phyloP scores from a whole-genome alignment of 2,113 vertebrate genomes.

The Clupea harengus region DNA sequence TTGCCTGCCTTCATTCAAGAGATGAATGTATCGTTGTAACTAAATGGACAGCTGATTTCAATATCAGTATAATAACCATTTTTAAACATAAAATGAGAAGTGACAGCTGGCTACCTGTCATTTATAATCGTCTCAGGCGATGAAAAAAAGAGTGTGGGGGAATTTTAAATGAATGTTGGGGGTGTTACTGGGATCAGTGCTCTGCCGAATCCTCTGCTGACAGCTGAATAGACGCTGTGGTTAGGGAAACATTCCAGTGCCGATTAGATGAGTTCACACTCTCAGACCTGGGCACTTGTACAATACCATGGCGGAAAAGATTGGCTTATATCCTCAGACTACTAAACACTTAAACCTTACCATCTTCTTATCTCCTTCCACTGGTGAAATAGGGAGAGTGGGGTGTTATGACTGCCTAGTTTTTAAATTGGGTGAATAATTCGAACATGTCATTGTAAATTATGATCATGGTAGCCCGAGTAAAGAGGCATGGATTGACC shows the following conservation, averaged over 20 bases:
- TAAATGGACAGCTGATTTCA: too few species aligned
- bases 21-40: too few species aligned
- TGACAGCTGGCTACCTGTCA: too few species aligned
- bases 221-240: constrained; percentile 18
- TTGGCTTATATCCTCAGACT: not conserved
- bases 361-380: not conserved
- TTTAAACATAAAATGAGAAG: too few species aligned
- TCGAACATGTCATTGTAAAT: not conserved
- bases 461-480: not conserved
- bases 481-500: not conserved
- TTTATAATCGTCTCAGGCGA: not conserved
- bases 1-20: too few species aligned
- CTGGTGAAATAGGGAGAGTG: not conserved
- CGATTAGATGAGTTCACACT: not conserved
- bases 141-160: not conserved
- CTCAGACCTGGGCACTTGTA: not conserved
- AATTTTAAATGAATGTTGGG: not conserved
- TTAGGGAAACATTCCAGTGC: constrained; percentile 9
- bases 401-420: not conserved
- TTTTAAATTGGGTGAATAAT: not conserved
- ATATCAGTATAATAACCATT: too few species aligned
- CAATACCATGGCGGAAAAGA: not conserved
- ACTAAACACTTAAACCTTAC: not conserved
- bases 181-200: not conserved
- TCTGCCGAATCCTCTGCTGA: constrained; percentile 2